A percentile compares a stretch with the other conserved stretches of the same genome.
Evolutionary conservation across 2,113 vertebrate genomes (phyloP).

Genomic region (Hepsetus odoe): DNA sequence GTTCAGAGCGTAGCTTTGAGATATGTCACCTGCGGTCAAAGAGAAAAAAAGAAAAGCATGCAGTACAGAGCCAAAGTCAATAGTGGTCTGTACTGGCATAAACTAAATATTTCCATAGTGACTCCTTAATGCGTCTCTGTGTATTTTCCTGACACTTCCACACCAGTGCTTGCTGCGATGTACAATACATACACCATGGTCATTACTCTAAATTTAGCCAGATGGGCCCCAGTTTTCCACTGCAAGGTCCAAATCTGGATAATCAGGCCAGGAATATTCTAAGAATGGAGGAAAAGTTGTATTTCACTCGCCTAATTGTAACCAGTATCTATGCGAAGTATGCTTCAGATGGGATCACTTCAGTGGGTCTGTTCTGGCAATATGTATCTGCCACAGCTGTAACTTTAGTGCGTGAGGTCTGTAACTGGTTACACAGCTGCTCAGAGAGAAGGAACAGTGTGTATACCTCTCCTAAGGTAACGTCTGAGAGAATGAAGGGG

Average conservation of each 20-base stretch:
- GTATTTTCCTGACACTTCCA: constrained; percentile 55
- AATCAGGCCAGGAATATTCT: constrained; percentile 62
- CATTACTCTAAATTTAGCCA: constrained; percentile 60
- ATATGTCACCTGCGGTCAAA: constrained; percentile 47
- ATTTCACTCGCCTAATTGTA: constrained; percentile 60
- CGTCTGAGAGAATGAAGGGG: constrained; percentile 4
- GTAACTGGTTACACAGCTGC: constrained; percentile 44
- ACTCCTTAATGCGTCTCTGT: constrained; percentile 35
- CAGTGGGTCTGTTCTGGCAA: constrained; percentile 47
- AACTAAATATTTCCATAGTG: constrained; percentile 55
- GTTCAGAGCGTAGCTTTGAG: constrained; percentile 38
- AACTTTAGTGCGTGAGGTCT: constrained; percentile 41
- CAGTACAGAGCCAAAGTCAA: constrained; percentile 59
- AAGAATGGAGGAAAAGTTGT: constrained; percentile 59
- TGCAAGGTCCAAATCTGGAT: constrained; percentile 60
- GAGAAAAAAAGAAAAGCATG: constrained; percentile 55
- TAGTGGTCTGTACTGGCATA: constrained; percentile 45
- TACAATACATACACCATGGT: constrained; percentile 51
- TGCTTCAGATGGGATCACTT: constrained; percentile 55
- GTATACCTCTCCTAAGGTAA: constrained; percentile 3
- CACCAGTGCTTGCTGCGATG: constrained; percentile 40
- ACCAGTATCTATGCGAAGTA: constrained; percentile 58
- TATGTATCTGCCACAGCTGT: constrained; percentile 44
- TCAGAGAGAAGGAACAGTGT: constrained; percentile 30
- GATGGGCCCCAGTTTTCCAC: constrained; percentile 60